Evolutionary conservation across 2,797 vertebrate genomes (phyloP).

Genomic region (Phaenicophaeus curvirostris): DNA sequence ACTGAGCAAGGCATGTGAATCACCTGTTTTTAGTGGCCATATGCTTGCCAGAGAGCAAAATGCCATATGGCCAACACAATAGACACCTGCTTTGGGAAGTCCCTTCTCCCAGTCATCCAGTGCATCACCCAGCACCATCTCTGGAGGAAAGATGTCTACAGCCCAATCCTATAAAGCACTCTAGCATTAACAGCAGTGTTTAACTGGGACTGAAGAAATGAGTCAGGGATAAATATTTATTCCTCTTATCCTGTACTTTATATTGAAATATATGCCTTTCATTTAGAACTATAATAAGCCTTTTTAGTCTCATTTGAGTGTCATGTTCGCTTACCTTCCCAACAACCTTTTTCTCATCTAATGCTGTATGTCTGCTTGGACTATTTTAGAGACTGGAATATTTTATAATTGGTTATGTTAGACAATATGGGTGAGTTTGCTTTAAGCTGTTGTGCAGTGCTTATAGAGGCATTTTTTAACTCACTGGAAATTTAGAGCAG

Average conservation of each 20-base stretch:
- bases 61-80: background rate
- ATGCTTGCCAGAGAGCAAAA: background rate
- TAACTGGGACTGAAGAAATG: background rate
- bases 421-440: background rate
- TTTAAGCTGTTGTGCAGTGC: background rate
- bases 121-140: background rate
- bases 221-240: no score
- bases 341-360: background rate
- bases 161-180: accelerated
- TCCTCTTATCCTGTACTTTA: background rate
- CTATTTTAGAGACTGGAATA: background rate
- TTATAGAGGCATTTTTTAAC: background rate
- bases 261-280: background rate
- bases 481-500: background rate
- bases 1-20: background rate
- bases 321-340: background rate
- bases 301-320: background rate
- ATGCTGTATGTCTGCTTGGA: background rate
- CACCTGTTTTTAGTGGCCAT: background rate
- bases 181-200: background rate
- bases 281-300: background rate
- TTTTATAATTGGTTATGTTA: background rate
- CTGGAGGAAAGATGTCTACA: background rate
- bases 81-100: background rate
- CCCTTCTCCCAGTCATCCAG: background rate